These are phyloP conservation scores for Chiloscyllium punctatum DNA, from an alignment of 2,797 vertebrate genomes.

Conservation along the genomic window DNA sequence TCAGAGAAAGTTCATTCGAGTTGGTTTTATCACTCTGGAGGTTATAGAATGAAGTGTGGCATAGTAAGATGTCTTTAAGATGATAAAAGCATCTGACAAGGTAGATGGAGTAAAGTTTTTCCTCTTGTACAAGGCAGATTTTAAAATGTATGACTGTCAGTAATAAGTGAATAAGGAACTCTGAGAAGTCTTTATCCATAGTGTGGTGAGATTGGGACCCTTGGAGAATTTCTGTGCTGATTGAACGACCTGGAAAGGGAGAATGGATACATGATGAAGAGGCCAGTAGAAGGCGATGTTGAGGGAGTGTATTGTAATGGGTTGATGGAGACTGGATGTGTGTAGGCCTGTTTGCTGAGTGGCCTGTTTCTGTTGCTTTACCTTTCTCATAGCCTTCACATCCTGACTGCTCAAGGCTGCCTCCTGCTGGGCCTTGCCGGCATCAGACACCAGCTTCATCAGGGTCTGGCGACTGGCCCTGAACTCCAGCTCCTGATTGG, in stretches of 20 bases:
- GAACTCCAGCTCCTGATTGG: conserved; percentile 45
- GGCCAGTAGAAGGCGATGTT: background rate
- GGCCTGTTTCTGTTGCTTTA: background rate
- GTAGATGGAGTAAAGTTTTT: background rate
- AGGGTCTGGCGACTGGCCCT: conserved; percentile 43
- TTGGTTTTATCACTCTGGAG: background rate
- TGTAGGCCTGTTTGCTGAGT: background rate
- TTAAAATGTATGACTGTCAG: background rate
- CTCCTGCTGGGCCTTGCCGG: conserved; percentile 41
- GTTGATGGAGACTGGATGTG: background rate
- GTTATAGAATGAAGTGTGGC: background rate
- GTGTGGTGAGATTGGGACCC: background rate
- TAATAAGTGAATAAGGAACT: background rate
- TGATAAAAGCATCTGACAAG: background rate
- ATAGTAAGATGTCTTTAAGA: background rate
- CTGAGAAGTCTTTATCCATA: background rate
- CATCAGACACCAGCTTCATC: conserved; percentile 43
- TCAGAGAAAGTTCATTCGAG: background rate
- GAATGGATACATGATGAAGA: background rate
- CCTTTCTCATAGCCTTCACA: conserved; percentile 40
- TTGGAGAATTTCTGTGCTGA: background rate
- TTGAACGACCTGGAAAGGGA: background rate
- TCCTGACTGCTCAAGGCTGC: conserved; percentile 39
- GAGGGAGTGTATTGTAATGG: background rate
- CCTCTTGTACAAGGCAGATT: background rate